Percentiles rank a stretch among this genome's conserved stretches.
Evolutionary conservation across 2,888 invertebrate species (phyloP).

Genomic region (Stenurella melanura): DNA sequence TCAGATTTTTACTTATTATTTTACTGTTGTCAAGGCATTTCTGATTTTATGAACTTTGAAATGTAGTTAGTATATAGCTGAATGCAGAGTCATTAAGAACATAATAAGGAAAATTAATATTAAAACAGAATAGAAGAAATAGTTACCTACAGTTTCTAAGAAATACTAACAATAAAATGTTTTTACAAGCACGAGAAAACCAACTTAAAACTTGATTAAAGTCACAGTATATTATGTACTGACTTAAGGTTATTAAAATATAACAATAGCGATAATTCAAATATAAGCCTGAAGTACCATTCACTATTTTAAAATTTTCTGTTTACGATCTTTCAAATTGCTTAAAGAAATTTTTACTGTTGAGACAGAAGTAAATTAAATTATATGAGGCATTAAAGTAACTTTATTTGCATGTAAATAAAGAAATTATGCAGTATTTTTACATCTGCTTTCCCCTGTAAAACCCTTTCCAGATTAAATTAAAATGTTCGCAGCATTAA

Average conservation of each 20-base stretch:
- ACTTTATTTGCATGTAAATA: constrained; percentile 34
- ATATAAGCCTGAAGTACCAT: background rate
- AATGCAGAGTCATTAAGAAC: too few relatives aligned
- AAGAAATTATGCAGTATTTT: constrained; percentile 27
- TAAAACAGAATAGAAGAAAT: too few relatives aligned
- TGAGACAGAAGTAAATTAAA: constrained; percentile 28
- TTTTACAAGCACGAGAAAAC: background rate
- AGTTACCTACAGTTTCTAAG: too few relatives aligned
- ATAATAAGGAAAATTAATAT: too few relatives aligned
- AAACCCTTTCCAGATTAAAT: constrained; percentile 9
- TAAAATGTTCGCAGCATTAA: constrained; percentile 21
- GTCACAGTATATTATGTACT: background rate
- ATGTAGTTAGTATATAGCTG: too few relatives aligned
- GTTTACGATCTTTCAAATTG: constrained; percentile 28
- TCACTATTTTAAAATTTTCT: background rate
- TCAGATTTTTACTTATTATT: too few relatives aligned
- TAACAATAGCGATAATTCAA: background rate
- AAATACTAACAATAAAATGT: background rate
- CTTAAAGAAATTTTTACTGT: constrained; percentile 21
- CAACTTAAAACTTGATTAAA: background rate
- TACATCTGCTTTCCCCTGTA: constrained; percentile 16
- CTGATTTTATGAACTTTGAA: too few relatives aligned
- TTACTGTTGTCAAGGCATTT: too few relatives aligned
- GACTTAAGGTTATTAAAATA: background rate
- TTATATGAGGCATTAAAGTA: constrained; percentile 23